Evolutionary conservation across 2,113 vertebrate genomes (phyloP).

Genomic region (Chamaetylas fuelleborni): DNA sequence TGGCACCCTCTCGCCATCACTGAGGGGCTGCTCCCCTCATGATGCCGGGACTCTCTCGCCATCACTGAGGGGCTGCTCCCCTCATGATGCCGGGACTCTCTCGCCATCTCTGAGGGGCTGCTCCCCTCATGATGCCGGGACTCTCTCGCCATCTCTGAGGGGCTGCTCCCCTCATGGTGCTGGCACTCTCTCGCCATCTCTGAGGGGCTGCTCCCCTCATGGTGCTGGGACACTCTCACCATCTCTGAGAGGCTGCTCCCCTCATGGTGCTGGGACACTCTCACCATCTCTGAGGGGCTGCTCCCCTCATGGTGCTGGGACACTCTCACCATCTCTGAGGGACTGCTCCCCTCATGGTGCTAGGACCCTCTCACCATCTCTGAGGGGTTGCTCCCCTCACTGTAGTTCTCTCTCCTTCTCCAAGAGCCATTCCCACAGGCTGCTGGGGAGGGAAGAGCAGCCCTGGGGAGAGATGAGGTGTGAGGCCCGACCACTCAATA

Average conservation of each 20-base stretch:
- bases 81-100: too few species aligned
- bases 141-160: background rate
- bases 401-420: background rate
- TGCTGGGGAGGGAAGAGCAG: background rate
- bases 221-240: too few species aligned
- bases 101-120: too few species aligned
- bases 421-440: fast-evolving
- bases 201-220: too few species aligned
- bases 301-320: background rate
- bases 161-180: background rate
- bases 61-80: too few species aligned
- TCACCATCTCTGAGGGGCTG: background rate
- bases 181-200: background rate
- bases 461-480: background rate
- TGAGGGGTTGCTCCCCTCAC: too few species aligned
- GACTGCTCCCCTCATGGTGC: fast-evolving
- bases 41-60: too few species aligned
- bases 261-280: fast-evolving
- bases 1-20: too few species aligned
- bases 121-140: background rate
- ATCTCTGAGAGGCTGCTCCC: background rate
- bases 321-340: background rate
- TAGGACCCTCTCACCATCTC: fast-evolving
- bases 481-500: fast-evolving
- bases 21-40: too few species aligned